A percentile compares a stretch with the other conserved stretches of the same genome.
These are phyloP conservation scores for Siphonodentalium dalli DNA, from an alignment of 2,888 invertebrate genomes.

Conservation along the genomic window DNA sequence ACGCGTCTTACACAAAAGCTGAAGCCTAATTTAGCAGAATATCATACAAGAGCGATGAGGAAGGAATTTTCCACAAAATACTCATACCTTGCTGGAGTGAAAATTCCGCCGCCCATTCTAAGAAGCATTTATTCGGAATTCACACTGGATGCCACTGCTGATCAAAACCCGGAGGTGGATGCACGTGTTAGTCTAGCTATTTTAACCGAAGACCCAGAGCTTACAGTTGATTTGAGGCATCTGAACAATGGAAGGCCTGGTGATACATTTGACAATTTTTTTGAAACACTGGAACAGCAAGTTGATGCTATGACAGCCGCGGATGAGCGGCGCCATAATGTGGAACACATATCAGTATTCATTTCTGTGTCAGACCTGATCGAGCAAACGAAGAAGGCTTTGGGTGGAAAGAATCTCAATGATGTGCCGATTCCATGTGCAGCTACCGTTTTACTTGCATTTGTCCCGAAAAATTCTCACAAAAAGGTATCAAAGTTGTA, in stretches of 20 bases:
- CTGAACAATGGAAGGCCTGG: conserved; percentile 26
- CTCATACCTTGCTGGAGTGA: conserved; percentile 1
- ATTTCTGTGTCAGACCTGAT: conserved; percentile 29
- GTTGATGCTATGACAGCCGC: conserved; percentile 21
- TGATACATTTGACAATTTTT: conserved; percentile 23
- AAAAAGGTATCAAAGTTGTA: conserved; percentile 1
- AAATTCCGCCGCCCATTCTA: conserved; percentile 11
- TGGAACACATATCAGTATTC: conserved; percentile 21
- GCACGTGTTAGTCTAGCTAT: conserved; percentile 3
- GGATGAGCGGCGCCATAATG: conserved; percentile 25
- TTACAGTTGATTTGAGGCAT: conserved; percentile 20
- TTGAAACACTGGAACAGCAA: conserved; percentile 13
- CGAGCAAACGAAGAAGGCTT: conserved; percentile 7
- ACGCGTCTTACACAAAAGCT: conserved; percentile 9
- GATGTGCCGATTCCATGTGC: too few species aligned
- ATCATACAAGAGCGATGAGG: conserved; percentile 24
- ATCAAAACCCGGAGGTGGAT: conserved; percentile 18
- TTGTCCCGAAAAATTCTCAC: conserved; percentile 6
- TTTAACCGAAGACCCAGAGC: conserved; percentile 19
- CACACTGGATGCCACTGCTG: conserved; percentile 12
- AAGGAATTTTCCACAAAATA: conserved; percentile 17
- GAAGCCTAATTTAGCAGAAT: conserved; percentile 13
- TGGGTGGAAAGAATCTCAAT: too few species aligned
- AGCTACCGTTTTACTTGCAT: conserved; percentile 13
- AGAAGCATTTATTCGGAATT: conserved; percentile 16